Base-by-base conservation (phyloP, 53 echinoderm and acorn worm genomes). In the Arbacia lixula region DNA sequence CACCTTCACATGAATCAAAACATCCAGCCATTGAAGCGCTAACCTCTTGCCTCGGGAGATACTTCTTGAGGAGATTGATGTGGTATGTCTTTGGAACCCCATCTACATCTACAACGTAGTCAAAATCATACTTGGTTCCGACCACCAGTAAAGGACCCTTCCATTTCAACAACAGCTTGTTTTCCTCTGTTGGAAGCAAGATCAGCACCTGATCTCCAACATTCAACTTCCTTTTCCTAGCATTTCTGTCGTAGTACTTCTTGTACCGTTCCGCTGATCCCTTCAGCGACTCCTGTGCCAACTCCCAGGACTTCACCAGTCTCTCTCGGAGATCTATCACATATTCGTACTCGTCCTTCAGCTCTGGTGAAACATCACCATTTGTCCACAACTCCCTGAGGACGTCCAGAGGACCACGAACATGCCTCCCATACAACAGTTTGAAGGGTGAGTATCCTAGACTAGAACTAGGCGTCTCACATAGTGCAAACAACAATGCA, bases 61-160 rank as follows among this genome's bases (percentile, higher is more conserved):
- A 80, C 22, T 60, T 33, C 61, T 36, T 80, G 3, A 80, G 62
- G 4, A 80, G 63, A 43, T 80, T 80, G 9, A 62, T 62, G 51
- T 80, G 81, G 24, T 61, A 80, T 10, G 81, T 80, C 46, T n/a
- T n/a, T n/a, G n/a, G n/a, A n/a, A n/a, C n/a, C n/a, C n/a, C n/a
- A n/a, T n/a, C n/a, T n/a, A n/a, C 60, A 80, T 80, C 81, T 80
- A 80, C 46, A 19, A 61, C 61, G 61, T 80, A 80, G 30, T 80
- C 46, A 40, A 3, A 61, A 28, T 60, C 60, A 32, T 42, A 61
- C 63, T 41, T 62, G n/a, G n/a, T n/a, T n/a, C n/a, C n/a, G n/a
- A n/a, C n/a, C n/a, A n/a, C n/a, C n/a, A n/a, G n/a, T n/a, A n/a
- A n/a, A n/a, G n/a, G n/a, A n/a, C n/a, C n/a, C n/a, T n/a, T n/a